Conservation (phyloP, 2,888 invertebrate species). For the Oligia strigilis region DNA sequence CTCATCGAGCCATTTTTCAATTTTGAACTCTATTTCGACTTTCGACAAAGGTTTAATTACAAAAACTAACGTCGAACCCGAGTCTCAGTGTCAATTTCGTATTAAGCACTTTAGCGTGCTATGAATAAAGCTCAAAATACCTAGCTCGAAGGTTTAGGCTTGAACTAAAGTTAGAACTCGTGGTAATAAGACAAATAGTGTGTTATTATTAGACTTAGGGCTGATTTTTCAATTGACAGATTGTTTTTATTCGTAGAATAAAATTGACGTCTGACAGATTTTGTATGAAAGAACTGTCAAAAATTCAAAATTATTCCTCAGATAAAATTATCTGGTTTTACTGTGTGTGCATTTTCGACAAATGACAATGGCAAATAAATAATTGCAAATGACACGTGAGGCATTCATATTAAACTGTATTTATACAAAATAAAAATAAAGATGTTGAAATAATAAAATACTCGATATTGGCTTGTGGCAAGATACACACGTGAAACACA, state of each 20-base stretch:
- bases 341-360: too few relatives aligned
- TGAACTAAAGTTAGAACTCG: background rate
- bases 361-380: too few relatives aligned
- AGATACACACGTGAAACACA: slow-evolving; percentile 71
- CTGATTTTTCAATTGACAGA: too few relatives aligned
- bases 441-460: background rate
- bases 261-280: too few relatives aligned
- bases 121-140: background rate
- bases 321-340: too few relatives aligned
- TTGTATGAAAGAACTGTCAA: too few relatives aligned
- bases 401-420: background rate
- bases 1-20: background rate
- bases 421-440: background rate
- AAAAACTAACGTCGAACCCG: background rate
- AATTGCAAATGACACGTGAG: background rate
- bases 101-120: background rate
- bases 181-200: background rate
- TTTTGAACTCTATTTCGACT: background rate
- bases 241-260: too few relatives aligned
- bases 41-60: too few relatives aligned
- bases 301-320: too few relatives aligned
- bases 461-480: slow-evolving; percentile 44
- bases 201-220: background rate
- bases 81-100: background rate
- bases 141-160: background rate